Evolutionary conservation across 1,140 invertebrate species (phyloP).

Genomic region (Aphidius ervi): DNA sequence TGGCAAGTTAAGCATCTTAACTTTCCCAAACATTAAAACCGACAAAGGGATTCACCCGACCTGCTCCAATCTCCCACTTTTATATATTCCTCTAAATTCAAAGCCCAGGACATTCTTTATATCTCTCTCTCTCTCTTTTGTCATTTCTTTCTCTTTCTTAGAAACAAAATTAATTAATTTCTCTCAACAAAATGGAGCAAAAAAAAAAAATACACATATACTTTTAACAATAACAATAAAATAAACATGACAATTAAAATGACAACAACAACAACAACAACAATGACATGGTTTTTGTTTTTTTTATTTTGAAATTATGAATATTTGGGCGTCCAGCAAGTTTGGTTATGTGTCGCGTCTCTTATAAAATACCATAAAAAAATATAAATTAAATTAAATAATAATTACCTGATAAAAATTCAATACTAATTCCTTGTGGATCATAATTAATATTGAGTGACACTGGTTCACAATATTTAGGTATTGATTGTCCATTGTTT

Average conservation of each 20-base stretch:
- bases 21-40: background rate
- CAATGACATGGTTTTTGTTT: background rate
- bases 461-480: conserved; percentile 66
- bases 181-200: too few species aligned
- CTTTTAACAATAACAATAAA: too few species aligned
- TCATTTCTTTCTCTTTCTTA: too few species aligned
- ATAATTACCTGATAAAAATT: conserved; percentile 58
- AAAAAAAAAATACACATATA: too few species aligned
- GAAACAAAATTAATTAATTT: background rate
- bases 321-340: conserved; percentile 19
- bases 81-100: too few species aligned
- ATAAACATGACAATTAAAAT: conserved; percentile 5
- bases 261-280: conserved; percentile 5
- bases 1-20: background rate
- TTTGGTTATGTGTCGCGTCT: conserved; percentile 37
- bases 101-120: too few species aligned
- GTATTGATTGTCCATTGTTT: conserved; percentile 62
- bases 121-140: too few species aligned
- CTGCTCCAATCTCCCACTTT: too few species aligned
- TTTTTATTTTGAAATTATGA: too few species aligned
- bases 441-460: conserved; percentile 70
- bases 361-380: conserved; percentile 24
- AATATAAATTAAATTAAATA: conserved; percentile 26
- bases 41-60: too few species aligned
- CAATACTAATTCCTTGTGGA: conserved; percentile 69